Evolutionary conservation across 1,140 invertebrate genomes (phyloP).

Genomic region (Camponotus floridanus): DNA sequence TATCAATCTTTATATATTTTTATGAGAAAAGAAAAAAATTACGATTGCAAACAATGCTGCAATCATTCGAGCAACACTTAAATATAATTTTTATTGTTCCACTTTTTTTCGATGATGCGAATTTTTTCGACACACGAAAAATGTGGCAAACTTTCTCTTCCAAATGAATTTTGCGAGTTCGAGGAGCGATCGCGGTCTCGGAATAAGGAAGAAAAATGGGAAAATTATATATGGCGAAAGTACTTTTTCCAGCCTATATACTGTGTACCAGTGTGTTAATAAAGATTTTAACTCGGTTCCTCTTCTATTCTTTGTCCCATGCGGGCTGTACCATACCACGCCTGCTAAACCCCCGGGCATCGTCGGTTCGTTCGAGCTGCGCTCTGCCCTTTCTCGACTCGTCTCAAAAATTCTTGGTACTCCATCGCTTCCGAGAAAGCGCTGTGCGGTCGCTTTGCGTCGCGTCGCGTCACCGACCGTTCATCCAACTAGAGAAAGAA

Average conservation of each 20-base stretch:
- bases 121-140: too few relatives aligned
- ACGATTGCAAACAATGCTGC: too few relatives aligned
- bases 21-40: too few relatives aligned
- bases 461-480: slow-evolving; percentile 14
- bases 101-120: too few relatives aligned
- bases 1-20: too few relatives aligned
- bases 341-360: slow-evolving; percentile 58
- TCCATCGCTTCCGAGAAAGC: slow-evolving; percentile 53
- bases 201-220: not conserved
- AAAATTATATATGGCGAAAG: not conserved
- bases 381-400: slow-evolving; percentile 45
- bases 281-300: slow-evolving; percentile 57
- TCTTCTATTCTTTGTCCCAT: slow-evolving; percentile 52
- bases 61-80: too few relatives aligned
- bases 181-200: not conserved
- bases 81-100: too few relatives aligned
- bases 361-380: slow-evolving; percentile 41
- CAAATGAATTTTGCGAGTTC: not conserved
- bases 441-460: slow-evolving; percentile 44
- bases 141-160: not conserved
- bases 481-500: not conserved
- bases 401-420: slow-evolving; percentile 63
- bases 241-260: slow-evolving; percentile 4
- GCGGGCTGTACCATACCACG: slow-evolving; percentile 51
- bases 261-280: slow-evolving; percentile 17